These are phyloP conservation scores for Drosophila eugracilis DNA, from an alignment of 1,140 invertebrate species.

Conservation along the genomic window DNA sequence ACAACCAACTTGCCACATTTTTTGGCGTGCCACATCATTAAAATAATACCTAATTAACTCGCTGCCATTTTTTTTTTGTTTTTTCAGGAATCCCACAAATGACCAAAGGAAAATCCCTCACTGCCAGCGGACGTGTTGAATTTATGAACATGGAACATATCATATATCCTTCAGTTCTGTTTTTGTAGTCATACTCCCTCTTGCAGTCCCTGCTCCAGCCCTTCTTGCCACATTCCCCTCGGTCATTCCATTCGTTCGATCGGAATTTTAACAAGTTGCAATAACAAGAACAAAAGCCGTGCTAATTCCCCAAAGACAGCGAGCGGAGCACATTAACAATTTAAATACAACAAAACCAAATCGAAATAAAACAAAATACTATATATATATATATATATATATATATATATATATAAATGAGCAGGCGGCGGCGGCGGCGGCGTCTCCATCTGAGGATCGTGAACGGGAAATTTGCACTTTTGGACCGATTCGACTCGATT, in stretches of 20 bases:
- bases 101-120: constrained; percentile 31
- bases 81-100: constrained; percentile 24
- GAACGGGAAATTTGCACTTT: constrained; percentile 73
- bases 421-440: constrained; percentile 24
- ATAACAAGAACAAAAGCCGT: constrained; percentile 70
- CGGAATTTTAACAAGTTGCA: constrained; percentile 81
- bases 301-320: constrained; percentile 78
- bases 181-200: no score
- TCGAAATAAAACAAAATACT: constrained; percentile 39
- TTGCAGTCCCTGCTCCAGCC: not conserved
- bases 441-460: constrained; percentile 1
- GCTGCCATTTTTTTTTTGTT: not conserved
- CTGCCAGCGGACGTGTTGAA: constrained; percentile 55
- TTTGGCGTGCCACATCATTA: constrained; percentile 15
- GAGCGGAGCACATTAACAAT: constrained; percentile 71
- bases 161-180: no score
- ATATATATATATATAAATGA: constrained; percentile 81
- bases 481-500: constrained; percentile 10
- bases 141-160: constrained; percentile 75
- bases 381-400: no score
- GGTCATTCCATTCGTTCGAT: constrained; percentile 10
- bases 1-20: constrained; percentile 22
- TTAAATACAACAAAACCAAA: constrained; percentile 76
- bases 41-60: constrained; percentile 32
- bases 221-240: no score